Evolutionary conservation across 2,113 vertebrate genomes (phyloP).

Genomic region (Trochalopteron elliotii): DNA sequence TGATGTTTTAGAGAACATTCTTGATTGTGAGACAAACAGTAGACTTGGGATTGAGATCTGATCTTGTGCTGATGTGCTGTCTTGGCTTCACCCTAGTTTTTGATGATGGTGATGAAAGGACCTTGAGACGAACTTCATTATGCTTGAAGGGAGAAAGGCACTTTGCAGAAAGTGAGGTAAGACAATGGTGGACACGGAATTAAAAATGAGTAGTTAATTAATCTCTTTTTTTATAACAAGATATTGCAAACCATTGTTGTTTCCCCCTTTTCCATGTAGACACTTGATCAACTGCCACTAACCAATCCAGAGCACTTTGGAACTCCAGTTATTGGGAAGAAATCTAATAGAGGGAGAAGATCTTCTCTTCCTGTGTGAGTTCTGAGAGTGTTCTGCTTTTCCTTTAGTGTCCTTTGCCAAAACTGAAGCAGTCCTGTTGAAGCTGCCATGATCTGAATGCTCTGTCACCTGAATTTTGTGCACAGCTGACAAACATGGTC

Average conservation of each 20-base stretch:
- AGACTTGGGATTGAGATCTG: background rate
- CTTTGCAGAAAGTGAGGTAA: constrained; percentile 98
- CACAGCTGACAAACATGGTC: background rate
- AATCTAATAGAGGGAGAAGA: constrained; percentile 91
- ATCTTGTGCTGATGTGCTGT: background rate
- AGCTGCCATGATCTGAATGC: background rate
- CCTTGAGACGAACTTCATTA: constrained; percentile 91
- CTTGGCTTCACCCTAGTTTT: constrained; percentile 82
- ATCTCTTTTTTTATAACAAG: background rate
- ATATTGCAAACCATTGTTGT: background rate
- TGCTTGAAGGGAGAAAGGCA: constrained; percentile 98
- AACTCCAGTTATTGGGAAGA: constrained; percentile 97
- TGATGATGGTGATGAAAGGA: constrained; percentile 98
- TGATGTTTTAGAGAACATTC: background rate
- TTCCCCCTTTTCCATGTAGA: constrained; percentile 69
- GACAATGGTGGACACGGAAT: background rate
- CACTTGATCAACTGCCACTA: constrained; percentile 93
- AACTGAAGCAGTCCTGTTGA: background rate
- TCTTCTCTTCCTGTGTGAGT: constrained; percentile 93
- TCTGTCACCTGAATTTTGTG: background rate
- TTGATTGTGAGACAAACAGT: background rate
- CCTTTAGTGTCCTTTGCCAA: background rate
- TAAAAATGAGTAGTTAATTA: background rate
- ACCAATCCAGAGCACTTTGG: constrained; percentile 98
- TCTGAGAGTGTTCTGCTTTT: background rate